phyloP scores from a whole-genome alignment of 2,888 invertebrate species.

The Sminthurinus aureus region DNA sequence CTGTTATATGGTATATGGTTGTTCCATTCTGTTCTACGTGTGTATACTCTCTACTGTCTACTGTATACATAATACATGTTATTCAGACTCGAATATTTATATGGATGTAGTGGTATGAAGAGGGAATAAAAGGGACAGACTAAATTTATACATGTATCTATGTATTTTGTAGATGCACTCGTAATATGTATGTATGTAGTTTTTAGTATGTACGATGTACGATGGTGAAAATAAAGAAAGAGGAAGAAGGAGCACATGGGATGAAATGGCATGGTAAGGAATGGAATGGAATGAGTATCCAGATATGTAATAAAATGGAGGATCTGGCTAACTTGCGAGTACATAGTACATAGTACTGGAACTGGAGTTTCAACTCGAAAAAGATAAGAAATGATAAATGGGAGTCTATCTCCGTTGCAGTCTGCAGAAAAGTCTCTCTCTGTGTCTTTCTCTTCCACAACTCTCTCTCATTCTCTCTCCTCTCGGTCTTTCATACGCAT shows the following conservation, averaged over 20 bases:
- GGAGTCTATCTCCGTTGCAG: conserved; percentile 53
- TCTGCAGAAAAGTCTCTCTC: conserved; percentile 41
- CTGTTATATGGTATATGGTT: not conserved
- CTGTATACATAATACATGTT: not conserved
- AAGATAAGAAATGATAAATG: conserved; percentile 57
- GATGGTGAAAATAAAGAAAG: too few relatives aligned
- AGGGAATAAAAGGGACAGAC: too few relatives aligned
- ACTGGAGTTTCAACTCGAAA: conserved; percentile 45
- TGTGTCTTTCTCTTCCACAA: not conserved
- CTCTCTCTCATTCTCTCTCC: conserved; percentile 30
- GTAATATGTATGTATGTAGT: too few relatives aligned
- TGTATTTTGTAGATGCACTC: too few relatives aligned
- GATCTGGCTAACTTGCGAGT: not conserved
- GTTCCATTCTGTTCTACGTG: not conserved
- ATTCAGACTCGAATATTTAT: not conserved
- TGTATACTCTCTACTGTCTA: not conserved
- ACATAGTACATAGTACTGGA: not conserved
- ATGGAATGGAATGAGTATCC: conserved; percentile 19
- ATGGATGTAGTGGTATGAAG: too few relatives aligned
- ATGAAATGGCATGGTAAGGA: not conserved
- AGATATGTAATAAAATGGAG: not conserved
- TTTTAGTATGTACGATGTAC: too few relatives aligned
- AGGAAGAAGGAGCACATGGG: too few relatives aligned
- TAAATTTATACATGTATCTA: too few relatives aligned
- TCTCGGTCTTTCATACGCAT: conserved; percentile 12